These are phyloP conservation scores for Drosophila neocordata DNA, from an alignment of 1,140 invertebrate genomes.

Conservation along the genomic window DNA sequence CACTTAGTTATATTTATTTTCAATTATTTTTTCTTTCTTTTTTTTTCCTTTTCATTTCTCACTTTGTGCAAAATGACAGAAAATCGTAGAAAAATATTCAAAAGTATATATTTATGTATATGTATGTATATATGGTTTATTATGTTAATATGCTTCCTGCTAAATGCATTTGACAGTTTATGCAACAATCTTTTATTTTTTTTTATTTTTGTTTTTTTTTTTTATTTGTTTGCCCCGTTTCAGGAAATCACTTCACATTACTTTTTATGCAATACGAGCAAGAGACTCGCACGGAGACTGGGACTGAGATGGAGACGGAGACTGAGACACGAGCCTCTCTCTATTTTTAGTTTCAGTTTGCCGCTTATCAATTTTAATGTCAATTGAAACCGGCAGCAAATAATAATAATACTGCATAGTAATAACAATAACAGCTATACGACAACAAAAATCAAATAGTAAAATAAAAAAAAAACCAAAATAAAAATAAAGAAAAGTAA, in stretches of 20 bases:
- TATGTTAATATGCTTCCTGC: slow-evolving; percentile 55
- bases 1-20: slow-evolving; percentile 44
- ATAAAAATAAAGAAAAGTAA: not conserved
- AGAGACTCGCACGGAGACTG: not conserved
- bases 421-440: slow-evolving; percentile 52
- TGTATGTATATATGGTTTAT: slow-evolving; percentile 8
- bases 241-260: slow-evolving; percentile 73
- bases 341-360: slow-evolving; percentile 54
- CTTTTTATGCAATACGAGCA: slow-evolving; percentile 73
- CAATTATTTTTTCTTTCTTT: too few species aligned
- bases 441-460: not conserved
- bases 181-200: slow-evolving; percentile 44
- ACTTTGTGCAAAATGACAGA: not conserved
- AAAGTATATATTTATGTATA: not conserved
- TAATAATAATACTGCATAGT: slow-evolving; percentile 38
- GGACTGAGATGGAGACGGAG: not conserved
- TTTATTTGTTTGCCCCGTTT: slow-evolving; percentile 2
- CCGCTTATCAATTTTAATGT: slow-evolving; percentile 74
- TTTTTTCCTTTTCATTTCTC: slow-evolving; percentile 25
- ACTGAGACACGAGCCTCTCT: slow-evolving; percentile 36
- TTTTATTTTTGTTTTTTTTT: not conserved
- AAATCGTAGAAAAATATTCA: not conserved
- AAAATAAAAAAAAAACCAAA: slow-evolving; percentile 14
- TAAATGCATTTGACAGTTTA: slow-evolving; percentile 66
- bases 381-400: slow-evolving; percentile 54